These are phyloP conservation scores for Hyaena hyaena DNA, from an alignment of 2,113 vertebrate species.

Conservation along the genomic window DNA sequence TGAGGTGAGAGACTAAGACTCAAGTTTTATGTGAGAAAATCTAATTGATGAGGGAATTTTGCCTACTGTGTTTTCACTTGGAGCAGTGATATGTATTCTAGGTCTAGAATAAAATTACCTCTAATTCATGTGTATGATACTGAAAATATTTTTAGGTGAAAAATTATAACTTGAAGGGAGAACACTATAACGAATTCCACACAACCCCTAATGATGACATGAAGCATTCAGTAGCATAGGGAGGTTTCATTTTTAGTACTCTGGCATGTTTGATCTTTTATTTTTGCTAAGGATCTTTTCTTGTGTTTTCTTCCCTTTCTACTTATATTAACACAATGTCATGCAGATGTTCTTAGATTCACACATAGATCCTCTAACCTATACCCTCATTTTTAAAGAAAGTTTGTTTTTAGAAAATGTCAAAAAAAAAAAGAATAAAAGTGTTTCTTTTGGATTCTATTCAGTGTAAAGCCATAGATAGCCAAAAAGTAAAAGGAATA, in stretches of 20 bases:
- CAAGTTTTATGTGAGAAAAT: not conserved
- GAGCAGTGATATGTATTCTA: not conserved
- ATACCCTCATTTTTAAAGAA: not conserved
- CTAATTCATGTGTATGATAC: not conserved
- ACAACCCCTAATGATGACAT: not conserved
- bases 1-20: not conserved
- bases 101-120: not conserved
- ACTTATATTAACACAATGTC: not conserved
- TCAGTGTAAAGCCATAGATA: not conserved
- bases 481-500: not conserved
- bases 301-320: not conserved
- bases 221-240: not conserved
- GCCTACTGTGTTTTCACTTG: not conserved
- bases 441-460: not conserved
- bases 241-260: not conserved
- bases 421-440: not conserved
- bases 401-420: not conserved
- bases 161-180: not conserved
- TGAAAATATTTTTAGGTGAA: not conserved
- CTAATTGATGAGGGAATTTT: not conserved
- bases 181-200: not conserved
- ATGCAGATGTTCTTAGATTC: not conserved
- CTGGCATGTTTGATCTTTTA: not conserved
- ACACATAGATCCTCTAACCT: not conserved
- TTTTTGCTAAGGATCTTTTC: not conserved